Conservation (phyloP, 2,797 vertebrate genomes). For the Pseudochirops cupreus region DNA sequence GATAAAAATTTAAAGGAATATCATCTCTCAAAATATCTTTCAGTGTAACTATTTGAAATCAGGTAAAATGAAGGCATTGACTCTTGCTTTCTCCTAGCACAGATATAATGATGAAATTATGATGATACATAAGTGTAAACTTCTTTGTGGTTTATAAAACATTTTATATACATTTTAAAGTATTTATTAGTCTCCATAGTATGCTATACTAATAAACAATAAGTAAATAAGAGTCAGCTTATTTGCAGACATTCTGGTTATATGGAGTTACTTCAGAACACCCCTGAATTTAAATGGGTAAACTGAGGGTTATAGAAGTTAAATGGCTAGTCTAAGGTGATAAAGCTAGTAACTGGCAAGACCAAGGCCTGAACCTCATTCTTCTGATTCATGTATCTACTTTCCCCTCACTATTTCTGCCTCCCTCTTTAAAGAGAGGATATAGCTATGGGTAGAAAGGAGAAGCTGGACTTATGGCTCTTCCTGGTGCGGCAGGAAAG, state of each 20-base stretch:
- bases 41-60: accelerated
- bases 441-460: conserved; percentile 8
- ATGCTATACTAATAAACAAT: background rate
- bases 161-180: background rate
- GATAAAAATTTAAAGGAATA: background rate
- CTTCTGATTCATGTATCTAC: background rate
- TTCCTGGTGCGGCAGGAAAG: background rate
- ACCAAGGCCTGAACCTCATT: too few relatives aligned
- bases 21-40: background rate
- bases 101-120: background rate
- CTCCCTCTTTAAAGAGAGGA: conserved; percentile 43
- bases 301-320: background rate
- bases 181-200: background rate
- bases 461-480: background rate
- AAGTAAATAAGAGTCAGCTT: background rate
- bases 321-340: background rate
- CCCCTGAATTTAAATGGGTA: background rate
- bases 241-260: background rate
- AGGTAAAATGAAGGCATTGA: background rate
- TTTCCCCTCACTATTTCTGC: background rate
- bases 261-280: background rate
- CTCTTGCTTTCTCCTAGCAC: background rate
- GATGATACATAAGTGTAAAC: background rate
- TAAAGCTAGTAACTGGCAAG: background rate
- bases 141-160: background rate